Base-by-base conservation (phyloP, 2,113 vertebrate genomes). In the Cygnus atratus region DNA sequence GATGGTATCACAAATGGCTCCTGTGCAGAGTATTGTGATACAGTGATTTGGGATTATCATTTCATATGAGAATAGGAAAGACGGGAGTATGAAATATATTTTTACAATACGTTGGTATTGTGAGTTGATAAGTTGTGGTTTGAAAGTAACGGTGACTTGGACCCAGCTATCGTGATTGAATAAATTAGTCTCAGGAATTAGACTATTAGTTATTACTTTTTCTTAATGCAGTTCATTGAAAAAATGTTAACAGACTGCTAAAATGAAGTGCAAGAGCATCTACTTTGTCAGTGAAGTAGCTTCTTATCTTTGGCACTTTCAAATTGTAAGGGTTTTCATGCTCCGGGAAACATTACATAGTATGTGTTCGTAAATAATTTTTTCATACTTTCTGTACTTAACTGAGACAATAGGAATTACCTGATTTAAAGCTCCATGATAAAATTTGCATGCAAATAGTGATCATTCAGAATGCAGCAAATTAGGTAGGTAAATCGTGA, bases 41-140 rank as follows among this genome's bases (percentile, higher is more conserved):
- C 5, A 35, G 83, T 92, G 83, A 88, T 93, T 92, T 88, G 57
- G 55, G 79, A 93, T 96, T 96, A 81, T 41, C 13, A 72, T 88
- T 89, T 88, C 54, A 20, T 65, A 28, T 68, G 68, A 93, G 33
- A 90, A 54, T 25, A 75, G 83, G 39, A 63, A 68, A 52, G 48
- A 65, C 48, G 75, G 43, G 62, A 75, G 26, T 9, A 10, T 90
- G 8, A 43, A 59, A 21, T 84, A 5, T 37, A 70, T 92, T 77
- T 92, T 93, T 46, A 55, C 43, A 57, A 74, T 92, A 67, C 20
- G 4, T 77, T 66, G 84, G 52, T 80, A 41, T 77, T 76, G 9
- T 58, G 72, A 77, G n/a, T 65, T 85, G 75, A 8, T 85, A 90
- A 73, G 55, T 85, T 91, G 62, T 66, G 63, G n/a, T 84, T 90